Percentiles rank a stretch among this genome's conserved stretches.
Conservation (phyloP, 1,140 invertebrate genomes). For the Rhyzopertha dominica region DNA sequence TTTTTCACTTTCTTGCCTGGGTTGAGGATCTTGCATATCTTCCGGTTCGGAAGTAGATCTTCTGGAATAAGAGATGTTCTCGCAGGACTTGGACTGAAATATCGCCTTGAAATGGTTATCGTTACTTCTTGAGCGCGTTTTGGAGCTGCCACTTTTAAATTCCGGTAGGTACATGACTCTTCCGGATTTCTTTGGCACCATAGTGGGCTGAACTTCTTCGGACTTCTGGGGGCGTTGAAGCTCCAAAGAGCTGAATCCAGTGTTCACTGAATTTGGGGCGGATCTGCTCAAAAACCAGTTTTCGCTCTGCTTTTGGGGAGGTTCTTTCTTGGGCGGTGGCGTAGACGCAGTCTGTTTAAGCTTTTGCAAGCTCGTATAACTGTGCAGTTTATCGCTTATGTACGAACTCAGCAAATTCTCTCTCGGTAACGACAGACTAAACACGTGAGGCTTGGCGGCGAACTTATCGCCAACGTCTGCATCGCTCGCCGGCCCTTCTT, state of each 20-base stretch:
- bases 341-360: conserved; percentile 63
- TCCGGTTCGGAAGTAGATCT: conserved; percentile 29
- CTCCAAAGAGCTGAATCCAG: conserved; percentile 47
- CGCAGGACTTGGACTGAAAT: conserved; percentile 47
- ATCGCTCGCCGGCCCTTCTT: conserved; percentile 50
- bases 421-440: conserved; percentile 65
- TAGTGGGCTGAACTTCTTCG: conserved; percentile 16
- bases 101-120: conserved; percentile 13
- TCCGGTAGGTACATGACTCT: conserved; percentile 78
- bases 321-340: conserved; percentile 41
- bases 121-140: conserved; percentile 11
- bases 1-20: conserved; percentile 18
- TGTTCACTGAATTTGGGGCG: conserved; percentile 70
- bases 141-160: conserved; percentile 42
- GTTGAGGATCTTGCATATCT: conserved; percentile 37
- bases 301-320: conserved; percentile 39
- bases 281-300: conserved; percentile 76
- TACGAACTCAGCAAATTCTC: conserved; percentile 51
- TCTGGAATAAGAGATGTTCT: conserved; percentile 44
- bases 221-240: conserved; percentile 20
- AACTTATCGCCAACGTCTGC: conserved; percentile 25
- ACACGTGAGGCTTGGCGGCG: conserved; percentile 54
- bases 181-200: conserved; percentile 48
- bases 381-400: conserved; percentile 39
- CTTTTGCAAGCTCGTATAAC: conserved; percentile 63